Conservation (phyloP, 2,113 vertebrate species). For the Sitta europaea region DNA sequence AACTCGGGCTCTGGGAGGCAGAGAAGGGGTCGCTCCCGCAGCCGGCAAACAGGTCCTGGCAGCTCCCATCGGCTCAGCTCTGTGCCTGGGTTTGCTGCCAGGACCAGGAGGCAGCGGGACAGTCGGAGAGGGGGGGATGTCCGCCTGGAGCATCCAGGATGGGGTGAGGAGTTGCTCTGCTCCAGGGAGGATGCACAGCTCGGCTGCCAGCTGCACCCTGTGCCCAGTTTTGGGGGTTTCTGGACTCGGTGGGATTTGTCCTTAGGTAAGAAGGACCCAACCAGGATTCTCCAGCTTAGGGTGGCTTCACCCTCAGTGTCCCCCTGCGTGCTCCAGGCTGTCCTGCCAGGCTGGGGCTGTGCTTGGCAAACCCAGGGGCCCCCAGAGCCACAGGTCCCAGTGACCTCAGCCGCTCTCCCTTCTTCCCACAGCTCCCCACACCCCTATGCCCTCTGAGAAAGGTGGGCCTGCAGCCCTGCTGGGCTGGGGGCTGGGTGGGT, state of each 20-base stretch:
- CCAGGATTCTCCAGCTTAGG: rapidly evolving
- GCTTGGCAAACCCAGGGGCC: background rate
- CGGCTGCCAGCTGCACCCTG: background rate
- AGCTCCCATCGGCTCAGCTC: background rate
- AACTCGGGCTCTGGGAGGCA: background rate
- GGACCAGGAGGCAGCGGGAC: rapidly evolving
- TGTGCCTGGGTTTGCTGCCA: background rate
- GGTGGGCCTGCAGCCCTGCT: background rate
- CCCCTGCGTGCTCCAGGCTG: rapidly evolving
- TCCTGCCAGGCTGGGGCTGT: background rate
- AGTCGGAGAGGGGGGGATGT: rapidly evolving
- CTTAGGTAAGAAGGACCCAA: background rate
- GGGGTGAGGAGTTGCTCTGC: background rate
- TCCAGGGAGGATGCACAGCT: background rate
- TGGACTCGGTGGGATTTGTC: rapidly evolving
- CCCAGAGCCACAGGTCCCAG: background rate
- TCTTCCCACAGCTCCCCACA: background rate
- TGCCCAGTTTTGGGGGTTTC: background rate
- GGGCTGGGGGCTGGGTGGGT: background rate
- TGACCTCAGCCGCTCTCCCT: rapidly evolving
- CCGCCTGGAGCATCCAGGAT: background rate
- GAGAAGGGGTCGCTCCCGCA: background rate
- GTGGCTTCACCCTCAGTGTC: rapidly evolving
- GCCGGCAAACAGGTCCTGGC: constrained; percentile 11
- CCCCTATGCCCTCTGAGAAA: background rate